A percentile compares a stretch with the other conserved stretches of the same genome.
phyloP scores from a whole-genome alignment of 2,888 invertebrate species.

The Scelioninae gen. 1 region DNA sequence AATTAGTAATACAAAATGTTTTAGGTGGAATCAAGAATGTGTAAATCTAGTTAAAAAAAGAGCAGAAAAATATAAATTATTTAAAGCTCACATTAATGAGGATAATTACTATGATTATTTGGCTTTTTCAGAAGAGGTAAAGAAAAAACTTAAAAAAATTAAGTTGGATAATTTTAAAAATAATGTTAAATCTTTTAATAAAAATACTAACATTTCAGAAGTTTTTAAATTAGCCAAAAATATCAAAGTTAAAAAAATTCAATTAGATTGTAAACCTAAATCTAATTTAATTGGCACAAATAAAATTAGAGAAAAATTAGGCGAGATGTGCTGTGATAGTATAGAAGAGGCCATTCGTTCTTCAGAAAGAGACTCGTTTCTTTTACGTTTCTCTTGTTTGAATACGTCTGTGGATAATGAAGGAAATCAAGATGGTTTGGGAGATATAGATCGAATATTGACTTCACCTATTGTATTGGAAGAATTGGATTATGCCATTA shows the following conservation, averaged over 20 bases:
- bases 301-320: too few relatives aligned
- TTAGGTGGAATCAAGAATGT: slow-evolving; percentile 14
- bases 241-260: slow-evolving; percentile 23
- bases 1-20: background rate
- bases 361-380: too few relatives aligned
- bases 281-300: background rate
- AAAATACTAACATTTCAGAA: slow-evolving; percentile 4
- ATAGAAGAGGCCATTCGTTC: too few relatives aligned
- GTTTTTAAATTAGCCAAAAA: slow-evolving; percentile 8
- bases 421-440: too few relatives aligned
- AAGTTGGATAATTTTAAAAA: slow-evolving; percentile 3
- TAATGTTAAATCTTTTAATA: slow-evolving; percentile 17
- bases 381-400: too few relatives aligned
- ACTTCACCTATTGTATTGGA: too few relatives aligned
- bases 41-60: background rate
- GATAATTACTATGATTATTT: background rate
- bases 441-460: too few relatives aligned
- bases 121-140: background rate
- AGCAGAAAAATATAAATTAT: too few relatives aligned
- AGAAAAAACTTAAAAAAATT: slow-evolving; percentile 7
- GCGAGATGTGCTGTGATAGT: too few relatives aligned
- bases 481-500: too few relatives aligned
- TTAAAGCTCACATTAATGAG: too few relatives aligned
- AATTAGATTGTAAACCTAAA: background rate
- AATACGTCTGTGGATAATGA: too few relatives aligned